phyloP scores from a whole-genome alignment of 2,113 vertebrate genomes.

The Clarias batrachus region DNA sequence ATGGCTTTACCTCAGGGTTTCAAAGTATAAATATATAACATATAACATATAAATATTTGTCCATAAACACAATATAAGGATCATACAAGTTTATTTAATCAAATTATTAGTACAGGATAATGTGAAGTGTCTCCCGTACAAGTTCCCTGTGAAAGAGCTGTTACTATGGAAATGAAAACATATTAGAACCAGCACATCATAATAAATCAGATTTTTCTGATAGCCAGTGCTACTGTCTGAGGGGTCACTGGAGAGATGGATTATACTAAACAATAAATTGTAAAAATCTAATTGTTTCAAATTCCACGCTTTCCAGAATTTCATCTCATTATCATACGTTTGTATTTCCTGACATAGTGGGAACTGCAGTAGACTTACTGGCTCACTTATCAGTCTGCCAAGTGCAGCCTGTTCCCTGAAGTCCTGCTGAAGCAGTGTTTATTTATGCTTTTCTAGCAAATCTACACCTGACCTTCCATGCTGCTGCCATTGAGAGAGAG shows the following conservation, averaged over 20 bases:
- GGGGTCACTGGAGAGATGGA: neutral
- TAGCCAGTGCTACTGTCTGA: neutral
- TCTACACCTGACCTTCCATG: neutral
- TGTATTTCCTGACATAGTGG: neutral
- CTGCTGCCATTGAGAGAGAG: neutral
- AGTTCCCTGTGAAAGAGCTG: neutral
- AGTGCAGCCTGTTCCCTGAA: neutral
- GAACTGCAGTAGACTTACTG: slow-evolving; percentile 2
- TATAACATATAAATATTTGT: too few relatives aligned
- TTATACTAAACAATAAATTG: neutral
- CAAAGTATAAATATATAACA: too few relatives aligned
- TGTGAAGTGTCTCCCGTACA: neutral
- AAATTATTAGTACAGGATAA: neutral
- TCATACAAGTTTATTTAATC: neutral
- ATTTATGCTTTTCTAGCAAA: slow-evolving; percentile 41
- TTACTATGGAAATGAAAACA: neutral
- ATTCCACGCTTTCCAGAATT: neutral
- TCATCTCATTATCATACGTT: neutral
- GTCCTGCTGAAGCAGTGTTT: slow-evolving; percentile 34
- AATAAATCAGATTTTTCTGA: neutral
- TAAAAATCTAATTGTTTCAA: neutral
- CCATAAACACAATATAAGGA: neutral
- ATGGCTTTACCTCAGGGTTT: neutral
- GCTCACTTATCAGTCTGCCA: slow-evolving; percentile 26
- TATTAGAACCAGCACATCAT: neutral